Evolutionary conservation across 2,113 vertebrate species (phyloP).

Genomic region (Laticauda laticaudata): DNA sequence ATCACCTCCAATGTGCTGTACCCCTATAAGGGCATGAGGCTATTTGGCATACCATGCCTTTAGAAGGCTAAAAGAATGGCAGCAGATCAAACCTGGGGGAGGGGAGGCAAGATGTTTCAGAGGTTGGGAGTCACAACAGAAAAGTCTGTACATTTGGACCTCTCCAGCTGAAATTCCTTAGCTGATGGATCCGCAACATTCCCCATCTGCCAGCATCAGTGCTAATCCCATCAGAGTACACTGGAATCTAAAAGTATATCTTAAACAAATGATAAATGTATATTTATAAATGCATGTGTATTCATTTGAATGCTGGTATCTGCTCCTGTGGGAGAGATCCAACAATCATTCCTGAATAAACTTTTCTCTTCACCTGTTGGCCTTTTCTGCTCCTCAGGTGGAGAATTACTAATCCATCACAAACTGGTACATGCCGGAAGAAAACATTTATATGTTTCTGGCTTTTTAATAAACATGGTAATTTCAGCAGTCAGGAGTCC

Average conservation of each 20-base stretch:
- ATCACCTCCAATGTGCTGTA: neutral
- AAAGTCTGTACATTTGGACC: neutral
- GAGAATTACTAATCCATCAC: neutral
- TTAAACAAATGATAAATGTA: neutral
- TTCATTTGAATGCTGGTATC: neutral
- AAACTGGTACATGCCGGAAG: neutral
- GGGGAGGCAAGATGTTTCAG: neutral
- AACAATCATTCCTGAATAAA: neutral
- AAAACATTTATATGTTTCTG: neutral
- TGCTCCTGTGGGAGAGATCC: neutral
- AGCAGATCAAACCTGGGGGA: neutral
- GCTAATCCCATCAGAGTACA: neutral
- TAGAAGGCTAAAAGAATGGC: neutral
- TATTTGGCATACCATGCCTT: neutral
- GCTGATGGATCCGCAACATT: neutral
- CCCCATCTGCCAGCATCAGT: neutral
- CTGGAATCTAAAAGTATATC: neutral
- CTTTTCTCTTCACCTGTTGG: neutral
- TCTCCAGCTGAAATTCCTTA: neutral
- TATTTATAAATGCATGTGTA: neutral
- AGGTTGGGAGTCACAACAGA: neutral
- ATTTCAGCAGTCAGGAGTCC: neutral
- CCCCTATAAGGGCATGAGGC: neutral
- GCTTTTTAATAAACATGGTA: neutral
- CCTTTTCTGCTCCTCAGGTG: neutral